Conservation (phyloP, 2,888 invertebrate species). For the Malacosoma neustria region DNA sequence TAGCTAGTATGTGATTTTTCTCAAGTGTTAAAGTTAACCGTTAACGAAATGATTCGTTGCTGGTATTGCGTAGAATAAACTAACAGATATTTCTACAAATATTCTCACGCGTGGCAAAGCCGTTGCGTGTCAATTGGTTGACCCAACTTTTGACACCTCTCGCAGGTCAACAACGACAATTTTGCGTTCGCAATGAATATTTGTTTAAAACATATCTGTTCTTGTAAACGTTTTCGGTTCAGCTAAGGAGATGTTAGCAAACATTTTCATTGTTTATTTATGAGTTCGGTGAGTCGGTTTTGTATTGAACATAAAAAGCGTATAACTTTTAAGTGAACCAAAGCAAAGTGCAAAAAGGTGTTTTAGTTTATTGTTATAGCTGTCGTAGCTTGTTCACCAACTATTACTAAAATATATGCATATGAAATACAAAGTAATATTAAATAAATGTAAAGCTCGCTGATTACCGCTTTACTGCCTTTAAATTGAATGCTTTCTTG, state of each 20-base stretch:
- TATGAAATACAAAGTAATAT: too few relatives aligned
- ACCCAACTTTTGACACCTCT: slow-evolving; percentile 62
- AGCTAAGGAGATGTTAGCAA: slow-evolving; percentile 16
- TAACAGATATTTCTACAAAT: slow-evolving; percentile 64
- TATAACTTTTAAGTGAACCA: slow-evolving; percentile 7
- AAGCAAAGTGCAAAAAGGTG: background rate
- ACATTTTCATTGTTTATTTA: slow-evolving; percentile 20
- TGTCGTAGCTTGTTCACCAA: too few relatives aligned
- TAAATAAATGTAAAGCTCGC: too few relatives aligned
- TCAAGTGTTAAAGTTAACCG: slow-evolving; percentile 54
- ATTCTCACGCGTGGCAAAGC: slow-evolving; percentile 60
- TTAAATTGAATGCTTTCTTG: too few relatives aligned
- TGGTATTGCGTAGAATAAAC: slow-evolving; percentile 63
- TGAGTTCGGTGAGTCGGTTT: too few relatives aligned
- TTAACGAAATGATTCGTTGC: slow-evolving; percentile 70
- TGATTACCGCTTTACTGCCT: too few relatives aligned
- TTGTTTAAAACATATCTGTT: slow-evolving; percentile 42
- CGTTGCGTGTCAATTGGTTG: slow-evolving; percentile 54
- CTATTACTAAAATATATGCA: too few relatives aligned
- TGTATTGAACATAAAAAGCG: too few relatives aligned
- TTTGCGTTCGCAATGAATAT: slow-evolving; percentile 49
- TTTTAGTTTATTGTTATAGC: slow-evolving; percentile 1
- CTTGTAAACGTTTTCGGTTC: slow-evolving; percentile 25
- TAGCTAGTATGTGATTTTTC: slow-evolving; percentile 45
- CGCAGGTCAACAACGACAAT: slow-evolving; percentile 54